Percentiles rank a stretch among this genome's conserved stretches.
These are phyloP conservation scores for Centrocercus urophasianus DNA, from an alignment of 2,113 vertebrate species.

Conservation along the genomic window DNA sequence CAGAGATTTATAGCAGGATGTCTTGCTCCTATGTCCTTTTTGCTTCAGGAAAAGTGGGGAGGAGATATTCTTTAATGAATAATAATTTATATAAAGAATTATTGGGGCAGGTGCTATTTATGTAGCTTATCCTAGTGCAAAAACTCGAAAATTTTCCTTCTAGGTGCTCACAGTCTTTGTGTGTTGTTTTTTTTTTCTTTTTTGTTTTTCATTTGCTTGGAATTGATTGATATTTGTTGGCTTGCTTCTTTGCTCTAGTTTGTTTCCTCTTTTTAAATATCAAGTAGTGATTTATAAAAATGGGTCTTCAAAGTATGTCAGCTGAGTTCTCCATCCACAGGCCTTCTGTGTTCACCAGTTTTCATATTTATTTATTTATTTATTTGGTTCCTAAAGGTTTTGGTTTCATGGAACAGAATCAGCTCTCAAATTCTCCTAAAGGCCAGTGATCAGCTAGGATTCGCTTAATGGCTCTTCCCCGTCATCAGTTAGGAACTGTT, in stretches of 20 bases:
- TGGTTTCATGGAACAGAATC: not conserved
- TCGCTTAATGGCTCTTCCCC: not conserved
- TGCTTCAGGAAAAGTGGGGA: fast-evolving
- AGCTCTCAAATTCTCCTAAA: not conserved
- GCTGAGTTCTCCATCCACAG: not conserved
- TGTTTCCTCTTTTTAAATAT: not conserved
- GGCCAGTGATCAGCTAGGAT: not conserved
- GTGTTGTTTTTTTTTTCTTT: not conserved
- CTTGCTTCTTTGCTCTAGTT: not conserved
- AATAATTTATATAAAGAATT: not conserved
- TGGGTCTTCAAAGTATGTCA: not conserved
- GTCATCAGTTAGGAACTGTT: not conserved
- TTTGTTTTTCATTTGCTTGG: not conserved
- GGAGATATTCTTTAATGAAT: not conserved
- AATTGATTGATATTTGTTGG: not conserved
- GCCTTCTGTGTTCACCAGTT: not conserved
- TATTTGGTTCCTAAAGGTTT: not conserved
- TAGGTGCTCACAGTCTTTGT: not conserved
- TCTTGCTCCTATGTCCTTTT: not conserved
- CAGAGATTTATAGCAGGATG: not conserved
- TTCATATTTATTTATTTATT: not conserved
- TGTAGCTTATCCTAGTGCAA: not conserved
- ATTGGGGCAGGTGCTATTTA: not conserved
- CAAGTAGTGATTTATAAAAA: not conserved
- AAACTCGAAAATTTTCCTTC: not conserved